Base-by-base conservation (phyloP, 2,113 vertebrate species). In the Theropithecus gelada region DNA sequence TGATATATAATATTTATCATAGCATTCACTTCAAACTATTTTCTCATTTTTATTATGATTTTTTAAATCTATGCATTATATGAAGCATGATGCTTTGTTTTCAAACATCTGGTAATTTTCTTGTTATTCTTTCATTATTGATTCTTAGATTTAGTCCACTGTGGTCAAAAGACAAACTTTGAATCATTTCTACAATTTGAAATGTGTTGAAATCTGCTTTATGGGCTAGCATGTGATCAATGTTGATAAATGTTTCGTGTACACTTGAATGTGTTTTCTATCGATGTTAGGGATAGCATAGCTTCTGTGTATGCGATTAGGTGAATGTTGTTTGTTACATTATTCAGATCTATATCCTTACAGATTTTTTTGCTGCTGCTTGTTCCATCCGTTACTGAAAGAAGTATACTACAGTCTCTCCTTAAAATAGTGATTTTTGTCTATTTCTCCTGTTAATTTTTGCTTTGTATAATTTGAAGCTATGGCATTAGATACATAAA, bases 11-110 rank as follows among this genome's bases (percentile, higher is more conserved):
- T 89, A 75, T 50, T 93, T 83, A 78, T 61, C 14, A 64, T 92
- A 55, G 57, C 23, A 32, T 61, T 80, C 61, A 87, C 17, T 79
- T 72, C n/a, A 92, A 43, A 79, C 32, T 40, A 10, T 52, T 88
- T 85, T 95, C 61, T 78, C 50, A 57, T 91, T 78, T 88, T 43
- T 95, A 9, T 50, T 95, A n/a, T 83, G 52, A 57, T 89, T 90
- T 92, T 66, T 79, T 1, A 17, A 70, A 79, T 43, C 8, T 10
- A 50, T 90, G 10, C 38, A 57, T 73, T 92, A 73, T 72, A 27
- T 14, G 64, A 82, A 81, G 45, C 43, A 38, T 45, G 66, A 52
- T 84, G 10, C 9, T 86, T 50, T 32, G 43, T 32, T 82, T 87
- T 55, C 35, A 93, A 83, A 35, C 23, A 40, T 43, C 32, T 57